phyloP scores from a whole-genome alignment of 2,113 vertebrate genomes.

The Hyaena hyaena region DNA sequence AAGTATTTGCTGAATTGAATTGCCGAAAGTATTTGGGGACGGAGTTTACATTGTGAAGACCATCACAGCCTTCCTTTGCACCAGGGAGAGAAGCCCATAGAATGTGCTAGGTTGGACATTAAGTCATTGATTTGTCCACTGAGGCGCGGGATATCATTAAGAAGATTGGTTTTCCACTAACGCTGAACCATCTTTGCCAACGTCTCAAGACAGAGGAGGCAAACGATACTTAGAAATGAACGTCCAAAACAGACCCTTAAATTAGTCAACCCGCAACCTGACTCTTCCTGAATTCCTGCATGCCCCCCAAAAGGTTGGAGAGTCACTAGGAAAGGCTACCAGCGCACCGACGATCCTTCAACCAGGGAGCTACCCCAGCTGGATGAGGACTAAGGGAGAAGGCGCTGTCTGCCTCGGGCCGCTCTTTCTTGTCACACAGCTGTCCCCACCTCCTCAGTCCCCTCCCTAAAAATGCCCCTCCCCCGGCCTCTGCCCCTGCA shows the following conservation, averaged over 20 bases:
- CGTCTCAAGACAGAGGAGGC: not conserved
- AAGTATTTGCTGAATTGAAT: not conserved
- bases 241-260: not conserved
- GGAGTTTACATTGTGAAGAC: not conserved
- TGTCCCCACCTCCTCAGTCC: accelerated
- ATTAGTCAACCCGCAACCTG: not conserved
- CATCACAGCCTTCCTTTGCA: not conserved
- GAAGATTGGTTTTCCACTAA: not conserved
- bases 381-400: not conserved
- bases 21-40: not conserved
- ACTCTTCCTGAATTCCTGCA: not conserved
- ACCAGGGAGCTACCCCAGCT: not conserved
- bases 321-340: not conserved
- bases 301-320: not conserved
- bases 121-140: not conserved
- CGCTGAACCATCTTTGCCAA: not conserved
- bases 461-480: not conserved
- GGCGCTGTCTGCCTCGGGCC: accelerated
- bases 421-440: not conserved
- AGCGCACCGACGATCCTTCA: not conserved
- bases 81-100: not conserved
- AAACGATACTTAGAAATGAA: constrained; percentile 13
- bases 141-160: not conserved
- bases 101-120: not conserved
- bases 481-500: accelerated